Evolutionary conservation across 2,888 invertebrate species (phyloP), one percentile per base, ranked within the genome.

Genomic region (Acronicta alni): DNA sequence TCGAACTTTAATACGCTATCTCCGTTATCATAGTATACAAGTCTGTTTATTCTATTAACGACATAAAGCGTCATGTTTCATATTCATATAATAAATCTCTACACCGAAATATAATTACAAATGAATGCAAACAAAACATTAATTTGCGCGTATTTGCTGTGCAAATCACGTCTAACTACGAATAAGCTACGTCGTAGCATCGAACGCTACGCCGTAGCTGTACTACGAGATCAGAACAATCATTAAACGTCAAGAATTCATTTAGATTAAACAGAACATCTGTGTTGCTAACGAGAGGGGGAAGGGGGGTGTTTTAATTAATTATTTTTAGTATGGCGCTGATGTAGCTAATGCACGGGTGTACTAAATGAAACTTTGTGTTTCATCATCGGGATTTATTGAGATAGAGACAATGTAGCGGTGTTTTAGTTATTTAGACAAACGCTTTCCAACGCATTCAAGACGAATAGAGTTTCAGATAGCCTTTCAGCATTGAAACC

Each of bases 261-360:
- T 68, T 71, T 58, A 66, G 51, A 70, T 63, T 64, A 57, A 66
- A 61, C 44, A 52, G 68, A 73, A 68, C 74, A 72, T 76, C 69
- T 72, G 71, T 71, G 74, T 63, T 43, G 46, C 66, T 65, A 67
- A 72, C 53, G 67, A 65, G 49, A 35, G 38, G 52, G 35, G 14
- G 45, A 1, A 8, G 4, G 10, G n/a, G 17, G 12, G 4, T 18
- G 30, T 15, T 57, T 72, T 67, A 67, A 72, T 74, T 70, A 72
- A 72, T 74, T 66, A 60, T 69, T 69, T 73, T 71, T 71, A 65
- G 47, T 47, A 48, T 51, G 44, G 55, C 52, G 15, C 56, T 51
- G 62, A 67, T 44, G 46, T 41, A 38, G 45, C 41, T 46, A 46
- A 54, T 64, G 51, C 38, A 38, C 47, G 51, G 55, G 41, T 48